These are phyloP conservation scores for Varanus komodoensis DNA, from an alignment of 2,113 vertebrate species.

Conservation along the genomic window DNA sequence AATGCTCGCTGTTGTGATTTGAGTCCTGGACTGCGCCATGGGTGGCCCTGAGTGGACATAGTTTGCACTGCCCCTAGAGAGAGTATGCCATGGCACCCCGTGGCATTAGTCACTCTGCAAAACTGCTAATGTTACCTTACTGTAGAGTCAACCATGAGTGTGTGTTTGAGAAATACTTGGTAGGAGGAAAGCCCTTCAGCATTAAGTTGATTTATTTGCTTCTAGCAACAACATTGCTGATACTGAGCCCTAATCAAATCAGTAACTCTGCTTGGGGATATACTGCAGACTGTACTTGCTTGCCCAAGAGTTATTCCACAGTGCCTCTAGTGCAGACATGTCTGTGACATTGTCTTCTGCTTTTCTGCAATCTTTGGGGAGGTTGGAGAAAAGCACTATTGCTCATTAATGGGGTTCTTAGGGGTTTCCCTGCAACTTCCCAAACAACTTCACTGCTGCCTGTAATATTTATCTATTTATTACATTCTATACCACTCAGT, in stretches of 20 bases:
- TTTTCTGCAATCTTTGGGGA: not conserved
- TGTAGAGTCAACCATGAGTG: no score
- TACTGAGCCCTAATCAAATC: not conserved
- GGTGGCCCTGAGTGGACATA: no score
- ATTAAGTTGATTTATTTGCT: not conserved
- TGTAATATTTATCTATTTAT: not conserved
- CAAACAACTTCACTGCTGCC: not conserved
- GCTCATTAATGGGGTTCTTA: no score
- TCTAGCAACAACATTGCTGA: not conserved
- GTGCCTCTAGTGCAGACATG: not conserved
- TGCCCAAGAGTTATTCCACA: not conserved
- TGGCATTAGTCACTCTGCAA: not conserved
- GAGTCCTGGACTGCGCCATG: no score
- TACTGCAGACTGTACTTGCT: not conserved
- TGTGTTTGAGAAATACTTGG: not conserved
- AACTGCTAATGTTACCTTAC: not conserved
- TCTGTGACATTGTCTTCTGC: no score
- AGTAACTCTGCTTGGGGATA: not conserved
- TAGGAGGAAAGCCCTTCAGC: not conserved
- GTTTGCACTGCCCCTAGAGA: not conserved
- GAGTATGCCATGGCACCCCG: not conserved
- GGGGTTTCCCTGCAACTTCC: no score
- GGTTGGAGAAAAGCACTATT: not conserved
- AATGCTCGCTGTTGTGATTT: no score
- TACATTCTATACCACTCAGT: not conserved